These are phyloP conservation scores for Penelope pileata DNA, from an alignment of 2,113 vertebrate genomes.

Conservation along the genomic window DNA sequence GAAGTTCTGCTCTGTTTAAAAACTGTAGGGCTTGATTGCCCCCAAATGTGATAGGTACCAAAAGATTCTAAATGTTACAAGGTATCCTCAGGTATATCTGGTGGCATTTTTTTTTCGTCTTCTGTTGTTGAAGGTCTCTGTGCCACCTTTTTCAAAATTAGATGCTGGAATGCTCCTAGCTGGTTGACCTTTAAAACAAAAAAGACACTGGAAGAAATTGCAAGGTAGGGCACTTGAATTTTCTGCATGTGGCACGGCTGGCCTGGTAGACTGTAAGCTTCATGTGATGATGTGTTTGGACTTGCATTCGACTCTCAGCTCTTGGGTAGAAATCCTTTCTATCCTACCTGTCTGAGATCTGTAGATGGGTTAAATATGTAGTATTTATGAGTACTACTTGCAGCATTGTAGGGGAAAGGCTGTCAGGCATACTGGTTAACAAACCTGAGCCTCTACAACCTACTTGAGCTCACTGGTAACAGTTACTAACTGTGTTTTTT, in stretches of 20 bases:
- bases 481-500: background rate
- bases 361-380: background rate
- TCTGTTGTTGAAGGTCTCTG: background rate
- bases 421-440: rapidly evolving
- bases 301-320: background rate
- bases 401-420: background rate
- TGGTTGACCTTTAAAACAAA: conserved; percentile 2
- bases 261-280: background rate
- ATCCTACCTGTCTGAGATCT: background rate
- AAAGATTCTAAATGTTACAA: background rate
- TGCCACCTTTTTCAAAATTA: background rate
- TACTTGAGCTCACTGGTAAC: background rate
- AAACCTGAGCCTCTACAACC: background rate
- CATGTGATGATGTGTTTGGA: background rate
- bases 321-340: background rate
- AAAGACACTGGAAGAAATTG: background rate
- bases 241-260: background rate
- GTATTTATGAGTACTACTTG: background rate
- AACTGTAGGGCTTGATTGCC: background rate
- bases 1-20: background rate
- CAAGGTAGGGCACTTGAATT: background rate
- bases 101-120: background rate
- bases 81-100: background rate
- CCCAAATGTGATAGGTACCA: background rate
- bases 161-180: background rate